phyloP scores from a whole-genome alignment of 2,797 vertebrate species.

The Enteromius afrohamiltoni region DNA sequence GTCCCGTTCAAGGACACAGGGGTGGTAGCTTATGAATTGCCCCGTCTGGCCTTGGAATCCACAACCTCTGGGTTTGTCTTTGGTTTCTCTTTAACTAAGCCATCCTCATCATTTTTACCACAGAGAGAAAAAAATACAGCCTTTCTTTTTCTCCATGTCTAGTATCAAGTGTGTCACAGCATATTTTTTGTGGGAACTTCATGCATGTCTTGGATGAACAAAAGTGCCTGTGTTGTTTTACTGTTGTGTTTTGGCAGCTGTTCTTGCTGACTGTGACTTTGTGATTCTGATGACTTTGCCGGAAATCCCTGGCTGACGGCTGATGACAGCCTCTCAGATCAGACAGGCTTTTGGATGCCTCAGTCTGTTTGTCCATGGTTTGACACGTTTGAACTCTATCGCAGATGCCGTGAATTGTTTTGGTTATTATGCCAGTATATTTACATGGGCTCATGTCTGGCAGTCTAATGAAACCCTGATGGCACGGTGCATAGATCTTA shows the following conservation, averaged over 20 bases:
- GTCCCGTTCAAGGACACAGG: neutral
- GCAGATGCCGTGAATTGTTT: slow-evolving; percentile 16
- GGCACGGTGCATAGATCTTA: neutral
- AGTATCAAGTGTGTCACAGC: neutral
- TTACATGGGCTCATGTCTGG: neutral
- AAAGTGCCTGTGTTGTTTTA: slow-evolving; percentile 2
- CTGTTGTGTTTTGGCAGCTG: slow-evolving; percentile 15
- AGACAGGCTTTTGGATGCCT: slow-evolving; percentile 15
- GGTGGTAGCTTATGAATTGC: slow-evolving; percentile 1
- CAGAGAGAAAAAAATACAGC: neutral
- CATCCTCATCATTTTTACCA: neutral
- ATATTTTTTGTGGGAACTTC: neutral
- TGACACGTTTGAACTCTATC: slow-evolving; percentile 7
- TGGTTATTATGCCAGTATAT: neutral
- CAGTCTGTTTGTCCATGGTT: neutral
- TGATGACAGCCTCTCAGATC: slow-evolving; percentile 42
- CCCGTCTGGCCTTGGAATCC: slow-evolving; percentile 19
- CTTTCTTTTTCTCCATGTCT: neutral
- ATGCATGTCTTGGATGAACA: neutral
- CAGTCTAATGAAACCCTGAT: neutral
- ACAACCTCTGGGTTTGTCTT: slow-evolving; percentile 9
- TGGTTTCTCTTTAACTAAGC: slow-evolving; percentile 3
- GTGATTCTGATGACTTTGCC: slow-evolving; percentile 31
- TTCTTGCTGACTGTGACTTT: slow-evolving; percentile 40
- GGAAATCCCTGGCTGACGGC: slow-evolving; percentile 20